Evolutionary conservation across 2,888 invertebrate species (phyloP), one percentile per base, ranked within the genome.

Genomic region (Molanna angustata): DNA sequence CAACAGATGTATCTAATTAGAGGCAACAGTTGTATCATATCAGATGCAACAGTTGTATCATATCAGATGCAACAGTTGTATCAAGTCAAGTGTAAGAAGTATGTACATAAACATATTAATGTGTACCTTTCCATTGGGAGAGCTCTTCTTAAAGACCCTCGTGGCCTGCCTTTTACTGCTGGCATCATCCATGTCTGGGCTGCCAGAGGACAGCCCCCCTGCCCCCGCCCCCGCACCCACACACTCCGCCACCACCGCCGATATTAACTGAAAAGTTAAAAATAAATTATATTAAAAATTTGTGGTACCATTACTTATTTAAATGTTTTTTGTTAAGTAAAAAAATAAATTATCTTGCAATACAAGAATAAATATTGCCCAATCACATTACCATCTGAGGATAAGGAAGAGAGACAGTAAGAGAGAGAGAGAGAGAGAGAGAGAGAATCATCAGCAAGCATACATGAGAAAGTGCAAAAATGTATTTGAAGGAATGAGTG

Each of bases 131-230:
- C 94, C 94, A 82, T 96, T 96, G 47, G 94, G 94, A 57, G 94
- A 94, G 73, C 94, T 94, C 74, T 96, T 96, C 80, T 96, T 96
- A 78, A 95, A 96, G 46, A 96, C 96, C 71, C 94, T 86, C 76
- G 88, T 88, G 61, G 87, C 87, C 66, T 87, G 86, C 58, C 86
- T 77, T 65, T 75, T 76, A 72, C 74, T 85, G 69, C 85, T 84
- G 64, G 81, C 82, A 78, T 86, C 87, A 67, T 86, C 86, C 81
- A 84, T 83, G 65, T 75, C 83, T 69, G 76, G 80, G 72, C 79
- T 72, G 39, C 74, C 62, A 37, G 67, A 71, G 70, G 68, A 70
- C 70, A 78, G 68, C 57, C 66, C 66, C 70, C 65, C 53, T 43
- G 43, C 59, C 31, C 54, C 56, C 49, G 49, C 51, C 39, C 48